These are phyloP conservation scores for Rattus rattus DNA, from an alignment of 2,113 vertebrate genomes.

Conservation along the genomic window DNA sequence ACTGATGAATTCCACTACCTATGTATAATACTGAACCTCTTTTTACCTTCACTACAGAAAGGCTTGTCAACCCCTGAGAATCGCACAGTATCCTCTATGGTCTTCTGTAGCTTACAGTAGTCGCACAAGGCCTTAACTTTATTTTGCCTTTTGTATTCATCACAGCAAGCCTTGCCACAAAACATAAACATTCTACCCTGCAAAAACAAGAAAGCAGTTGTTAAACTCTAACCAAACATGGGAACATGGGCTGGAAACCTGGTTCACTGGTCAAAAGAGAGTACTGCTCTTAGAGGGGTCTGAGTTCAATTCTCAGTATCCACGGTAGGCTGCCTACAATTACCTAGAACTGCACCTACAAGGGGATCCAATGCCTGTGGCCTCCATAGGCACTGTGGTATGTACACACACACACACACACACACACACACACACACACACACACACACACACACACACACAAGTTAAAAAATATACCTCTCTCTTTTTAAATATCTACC, in stretches of 20 bases:
- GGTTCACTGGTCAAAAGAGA: neutral
- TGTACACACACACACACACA: neutral
- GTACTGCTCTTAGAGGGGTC: neutral
- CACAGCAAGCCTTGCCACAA: slow-evolving; percentile 91
- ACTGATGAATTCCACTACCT: neutral
- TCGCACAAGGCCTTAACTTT: slow-evolving; percentile 91
- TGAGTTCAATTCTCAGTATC: neutral
- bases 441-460: neutral
- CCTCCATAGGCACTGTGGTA: neutral
- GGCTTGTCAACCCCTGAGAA: slow-evolving; percentile 92
- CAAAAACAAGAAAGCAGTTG: slow-evolving; percentile 55
- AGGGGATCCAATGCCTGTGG: neutral
- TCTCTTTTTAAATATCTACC: too few species aligned
- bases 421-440: neutral
- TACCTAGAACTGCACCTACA: neutral
- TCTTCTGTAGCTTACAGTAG: slow-evolving; percentile 95
- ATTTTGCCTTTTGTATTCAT: slow-evolving; percentile 93
- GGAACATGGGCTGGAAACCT: neutral
- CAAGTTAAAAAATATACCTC: too few species aligned
- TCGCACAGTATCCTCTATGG: slow-evolving; percentile 91
- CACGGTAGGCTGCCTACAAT: neutral
- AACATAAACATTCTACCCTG: slow-evolving; percentile 95
- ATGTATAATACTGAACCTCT: neutral
- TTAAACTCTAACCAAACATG: slow-evolving; percentile 42
- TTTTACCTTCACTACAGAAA: slow-evolving; percentile 97